phyloP scores from a whole-genome alignment of 2,113 vertebrate species.

The Chlorocebus sabaeus region DNA sequence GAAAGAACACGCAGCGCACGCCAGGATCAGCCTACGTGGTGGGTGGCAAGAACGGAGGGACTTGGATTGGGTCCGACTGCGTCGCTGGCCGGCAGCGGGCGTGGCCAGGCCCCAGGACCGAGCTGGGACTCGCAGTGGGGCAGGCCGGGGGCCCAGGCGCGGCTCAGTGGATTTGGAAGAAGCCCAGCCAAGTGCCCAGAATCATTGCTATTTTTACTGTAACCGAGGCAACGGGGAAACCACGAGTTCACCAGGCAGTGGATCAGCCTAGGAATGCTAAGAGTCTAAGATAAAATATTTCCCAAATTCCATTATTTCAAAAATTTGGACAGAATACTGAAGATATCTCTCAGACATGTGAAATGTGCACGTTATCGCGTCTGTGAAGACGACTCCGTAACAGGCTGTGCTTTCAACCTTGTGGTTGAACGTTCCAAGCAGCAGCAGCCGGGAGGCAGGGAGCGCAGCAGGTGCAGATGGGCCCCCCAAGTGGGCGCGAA shows the following conservation, averaged over 20 bases:
- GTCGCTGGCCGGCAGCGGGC: background rate
- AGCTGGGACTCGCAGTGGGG: rapidly evolving
- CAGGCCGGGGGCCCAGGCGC: background rate
- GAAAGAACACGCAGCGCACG: background rate
- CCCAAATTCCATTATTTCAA: slow-evolving; percentile 47
- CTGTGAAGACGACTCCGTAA: rapidly evolving
- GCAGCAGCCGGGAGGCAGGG: background rate
- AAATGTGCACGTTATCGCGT: background rate
- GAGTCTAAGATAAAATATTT: background rate
- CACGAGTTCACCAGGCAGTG: background rate
- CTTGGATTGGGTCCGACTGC: background rate
- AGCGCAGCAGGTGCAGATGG: background rate
- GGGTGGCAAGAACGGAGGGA: too few species aligned
- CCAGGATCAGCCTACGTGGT: background rate
- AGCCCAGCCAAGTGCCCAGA: background rate
- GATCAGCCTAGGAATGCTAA: background rate
- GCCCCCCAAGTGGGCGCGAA: background rate
- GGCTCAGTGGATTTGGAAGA: background rate
- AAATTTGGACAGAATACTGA: background rate
- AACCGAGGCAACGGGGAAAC: background rate
- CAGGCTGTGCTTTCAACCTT: rapidly evolving
- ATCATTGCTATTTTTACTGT: background rate
- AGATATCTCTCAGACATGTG: background rate
- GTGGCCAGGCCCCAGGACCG: background rate
- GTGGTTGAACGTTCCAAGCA: rapidly evolving